These are phyloP conservation scores for Drepana arcuata DNA, from an alignment of 1,140 invertebrate genomes.

Conservation along the genomic window DNA sequence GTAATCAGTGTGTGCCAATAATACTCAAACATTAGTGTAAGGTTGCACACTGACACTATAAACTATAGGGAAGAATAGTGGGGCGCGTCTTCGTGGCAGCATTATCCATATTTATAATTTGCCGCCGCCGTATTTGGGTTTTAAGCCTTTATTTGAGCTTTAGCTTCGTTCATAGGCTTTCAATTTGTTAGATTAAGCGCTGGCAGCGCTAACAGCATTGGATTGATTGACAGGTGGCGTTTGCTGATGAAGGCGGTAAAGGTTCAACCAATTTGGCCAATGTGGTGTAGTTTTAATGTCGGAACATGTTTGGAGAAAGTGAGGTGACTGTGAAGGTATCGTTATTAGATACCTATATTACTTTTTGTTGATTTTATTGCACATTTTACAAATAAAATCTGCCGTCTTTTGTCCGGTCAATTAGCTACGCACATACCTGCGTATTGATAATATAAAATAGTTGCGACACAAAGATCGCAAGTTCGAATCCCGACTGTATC, in stretches of 20 bases:
- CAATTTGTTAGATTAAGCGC: neutral
- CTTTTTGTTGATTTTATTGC: neutral
- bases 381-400: too few species aligned
- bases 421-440: too few species aligned
- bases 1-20: too few species aligned
- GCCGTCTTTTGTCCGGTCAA: too few species aligned
- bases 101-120: neutral
- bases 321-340: constrained; percentile 1
- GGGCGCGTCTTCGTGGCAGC: neutral
- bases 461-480: too few species aligned
- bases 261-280: constrained; percentile 79
- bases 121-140: neutral
- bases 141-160: too few species aligned
- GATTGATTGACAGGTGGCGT: constrained; percentile 68
- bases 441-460: too few species aligned
- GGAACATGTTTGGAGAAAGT: constrained; percentile 27
- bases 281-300: constrained; percentile 73
- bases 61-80: too few species aligned
- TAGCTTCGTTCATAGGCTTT: too few species aligned
- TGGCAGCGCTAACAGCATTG: neutral
- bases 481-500: too few species aligned
- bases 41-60: too few species aligned
- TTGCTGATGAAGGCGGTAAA: constrained; percentile 74
- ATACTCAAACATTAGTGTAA: too few species aligned
- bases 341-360: neutral